Evolutionary conservation across 2,888 invertebrate species (phyloP), one percentile per base, ranked within the genome.

Genomic region (Hyalella azteca): DNA sequence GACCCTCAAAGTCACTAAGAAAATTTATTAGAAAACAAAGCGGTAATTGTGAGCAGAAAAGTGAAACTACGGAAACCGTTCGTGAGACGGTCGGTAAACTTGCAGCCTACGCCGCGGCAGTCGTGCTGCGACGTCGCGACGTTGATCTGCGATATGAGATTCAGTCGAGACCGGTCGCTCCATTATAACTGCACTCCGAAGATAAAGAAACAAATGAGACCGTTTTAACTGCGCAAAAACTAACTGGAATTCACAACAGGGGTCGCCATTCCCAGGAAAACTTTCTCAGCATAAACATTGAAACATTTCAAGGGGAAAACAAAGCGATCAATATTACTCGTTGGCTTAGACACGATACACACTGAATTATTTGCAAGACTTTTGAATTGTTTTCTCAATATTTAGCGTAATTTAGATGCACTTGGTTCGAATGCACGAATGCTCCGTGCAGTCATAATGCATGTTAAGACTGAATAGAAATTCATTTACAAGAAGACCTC

Each of bases 151-250:
- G 66, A 66, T 66, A 66, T 36, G 36, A 36, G 66, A 45, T 36
- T 66, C 54, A 19, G 66, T 29, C 36, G 66, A 19, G 29, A 66
- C 36, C 32, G 36, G 36, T 36, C 19, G 39, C 39, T 9, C 19
- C 29, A 36, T 29, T 66, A 32, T 66, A 66, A 66, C 66, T 29
- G 66, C 36, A 66, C 66, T 66, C 26, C 11, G n/a, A 19, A 36
- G 66, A 66, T 66, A 66, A 66, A n/a, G n/a, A n/a, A n/a, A 66
- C 36, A 66, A 66, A 66, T 36, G 36, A 13, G 66, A 36, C 66
- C 11, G 66, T 15, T 49, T 49, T 9, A 26, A 54, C 54, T 66
- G 11, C 66, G 26, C 32, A 32, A 66, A 29, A 36, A 7, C 4
- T 19, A 66, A 66, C 66, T 32, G 0, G 15, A 36, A 32, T 66